Percentiles rank a stretch among this genome's conserved stretches.
Conservation (phyloP, 1,140 invertebrate genomes). For the Microvelia longipes region DNA sequence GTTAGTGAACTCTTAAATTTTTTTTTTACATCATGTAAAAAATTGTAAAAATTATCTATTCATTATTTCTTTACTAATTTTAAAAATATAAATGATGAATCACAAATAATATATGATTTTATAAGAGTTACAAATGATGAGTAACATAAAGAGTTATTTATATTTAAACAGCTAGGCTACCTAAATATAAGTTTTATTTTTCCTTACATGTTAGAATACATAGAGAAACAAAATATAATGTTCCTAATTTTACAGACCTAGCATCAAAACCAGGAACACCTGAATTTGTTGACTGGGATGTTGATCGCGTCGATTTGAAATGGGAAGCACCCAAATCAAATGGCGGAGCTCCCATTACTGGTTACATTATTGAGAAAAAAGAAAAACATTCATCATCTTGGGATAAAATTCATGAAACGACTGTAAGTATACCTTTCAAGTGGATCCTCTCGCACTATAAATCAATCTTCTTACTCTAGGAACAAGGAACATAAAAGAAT, state of each 20-base stretch:
- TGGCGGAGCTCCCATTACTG: slow-evolving; percentile 86
- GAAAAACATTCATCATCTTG: slow-evolving; percentile 76
- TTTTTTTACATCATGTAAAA: too few species aligned
- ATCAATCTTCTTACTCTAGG: neutral
- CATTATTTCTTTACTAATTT: too few species aligned
- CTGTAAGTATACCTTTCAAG: slow-evolving; percentile 32
- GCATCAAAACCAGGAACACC: slow-evolving; percentile 78
- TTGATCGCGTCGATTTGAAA: slow-evolving; percentile 79
- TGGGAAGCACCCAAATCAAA: slow-evolving; percentile 81
- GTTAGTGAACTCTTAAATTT: too few species aligned
- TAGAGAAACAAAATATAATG: too few species aligned
- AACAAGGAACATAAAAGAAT: neutral
- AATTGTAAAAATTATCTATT: too few species aligned
- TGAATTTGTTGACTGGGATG: slow-evolving; percentile 82
- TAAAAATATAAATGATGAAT: too few species aligned
- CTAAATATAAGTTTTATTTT: too few species aligned
- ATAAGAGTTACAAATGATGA: too few species aligned
- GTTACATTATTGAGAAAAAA: slow-evolving; percentile 94
- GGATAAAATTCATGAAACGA: slow-evolving; percentile 72
- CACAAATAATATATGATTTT: too few species aligned
- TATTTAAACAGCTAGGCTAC: too few species aligned
- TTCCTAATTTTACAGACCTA: slow-evolving; percentile 44
- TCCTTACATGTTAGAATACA: too few species aligned
- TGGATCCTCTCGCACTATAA: neutral
- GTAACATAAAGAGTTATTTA: too few species aligned